Base-by-base conservation (phyloP, 2,797 vertebrate genomes). In the Carapus acus region DNA sequence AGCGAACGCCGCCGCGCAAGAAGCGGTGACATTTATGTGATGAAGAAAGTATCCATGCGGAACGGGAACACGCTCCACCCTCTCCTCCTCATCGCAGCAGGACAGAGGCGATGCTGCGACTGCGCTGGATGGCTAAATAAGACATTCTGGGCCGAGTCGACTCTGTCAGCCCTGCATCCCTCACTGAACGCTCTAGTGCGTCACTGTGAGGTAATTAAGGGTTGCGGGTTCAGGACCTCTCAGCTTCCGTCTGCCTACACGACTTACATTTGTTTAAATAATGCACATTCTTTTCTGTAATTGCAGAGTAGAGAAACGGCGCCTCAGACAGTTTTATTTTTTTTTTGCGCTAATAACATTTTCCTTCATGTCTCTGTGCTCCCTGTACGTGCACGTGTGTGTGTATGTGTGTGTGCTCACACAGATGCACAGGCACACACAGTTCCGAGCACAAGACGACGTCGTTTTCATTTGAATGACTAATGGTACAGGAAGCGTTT, bases 181-280 rank as follows among this genome's bases (percentile, higher is more conserved):
- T 71, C 71, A 62, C 62, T n/a, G 48, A 27, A 56, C 38, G 50
- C 62, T 61, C 43, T 37, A 62, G 78, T 88, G 86, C 83, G 85
- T 90, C 87, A 90, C 62, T 57, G 72, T 77, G 80, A 83, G 76
- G 72, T 88, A 87, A 89, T 89, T 86, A 82, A 75, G 75, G 87
- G 85, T 84, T 81, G 70, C 73, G 61, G 62, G 66, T 81, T 74
- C 65, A 38, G 65, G 73, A 77, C 73, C 74, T 69, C 65, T 76
- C 62, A 76, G 72, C 67, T 73, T 63, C 62, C 58, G 54, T 79
- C 83, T 80, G 83, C 86, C 86, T 81, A 80, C 84, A 81, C 79
- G 58, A 56, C 62, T 64, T 59, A 65, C 68, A 77, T 80, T 79
- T 73, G 70, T 71, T 61, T 62, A 81, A 74, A 71, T 81, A 76